phyloP scores from a whole-genome alignment of 1,140 invertebrate genomes.

The Aphelenchoides besseyi region DNA sequence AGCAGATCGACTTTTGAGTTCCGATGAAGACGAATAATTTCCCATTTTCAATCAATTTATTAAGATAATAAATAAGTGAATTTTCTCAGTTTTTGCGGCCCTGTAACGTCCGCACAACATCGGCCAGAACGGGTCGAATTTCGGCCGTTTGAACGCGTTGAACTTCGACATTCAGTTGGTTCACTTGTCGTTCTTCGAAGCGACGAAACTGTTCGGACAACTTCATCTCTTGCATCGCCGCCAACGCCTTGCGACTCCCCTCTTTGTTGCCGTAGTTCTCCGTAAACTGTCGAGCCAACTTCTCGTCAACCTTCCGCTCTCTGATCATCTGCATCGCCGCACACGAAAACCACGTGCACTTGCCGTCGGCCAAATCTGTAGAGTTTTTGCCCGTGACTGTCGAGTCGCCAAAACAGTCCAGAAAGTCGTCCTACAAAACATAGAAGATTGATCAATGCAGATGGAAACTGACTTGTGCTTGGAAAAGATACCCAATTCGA shows the following conservation, averaged over 20 bases:
- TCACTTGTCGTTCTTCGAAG: constrained; percentile 16
- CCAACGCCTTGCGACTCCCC: not conserved
- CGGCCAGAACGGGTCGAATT: not conserved
- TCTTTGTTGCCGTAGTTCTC: constrained; percentile 33
- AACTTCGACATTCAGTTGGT: not conserved
- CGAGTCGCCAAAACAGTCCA: constrained; percentile 86
- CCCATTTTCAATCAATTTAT: not conserved
- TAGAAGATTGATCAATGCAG: constrained; percentile 11
- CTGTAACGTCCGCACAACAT: not conserved
- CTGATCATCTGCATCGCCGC: constrained; percentile 72
- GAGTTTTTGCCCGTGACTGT: constrained; percentile 78
- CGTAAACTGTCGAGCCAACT: constrained; percentile 26
- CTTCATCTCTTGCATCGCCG: not conserved
- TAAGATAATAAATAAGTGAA: not conserved
- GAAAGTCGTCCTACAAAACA: constrained; percentile 74
- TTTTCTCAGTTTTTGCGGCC: not conserved
- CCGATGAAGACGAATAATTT: no score
- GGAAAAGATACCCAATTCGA: constrained; percentile 93
- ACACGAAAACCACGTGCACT: constrained; percentile 90
- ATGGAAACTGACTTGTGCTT: constrained; percentile 75
- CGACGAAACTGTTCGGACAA: not conserved
- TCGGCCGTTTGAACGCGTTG: not conserved
- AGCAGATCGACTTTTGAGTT: no score
- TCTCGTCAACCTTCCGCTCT: constrained; percentile 20
- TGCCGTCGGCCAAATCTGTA: constrained; percentile 87